These are phyloP conservation scores for Archilochus colubris DNA, from an alignment of 2,113 vertebrate species.

Conservation along the genomic window DNA sequence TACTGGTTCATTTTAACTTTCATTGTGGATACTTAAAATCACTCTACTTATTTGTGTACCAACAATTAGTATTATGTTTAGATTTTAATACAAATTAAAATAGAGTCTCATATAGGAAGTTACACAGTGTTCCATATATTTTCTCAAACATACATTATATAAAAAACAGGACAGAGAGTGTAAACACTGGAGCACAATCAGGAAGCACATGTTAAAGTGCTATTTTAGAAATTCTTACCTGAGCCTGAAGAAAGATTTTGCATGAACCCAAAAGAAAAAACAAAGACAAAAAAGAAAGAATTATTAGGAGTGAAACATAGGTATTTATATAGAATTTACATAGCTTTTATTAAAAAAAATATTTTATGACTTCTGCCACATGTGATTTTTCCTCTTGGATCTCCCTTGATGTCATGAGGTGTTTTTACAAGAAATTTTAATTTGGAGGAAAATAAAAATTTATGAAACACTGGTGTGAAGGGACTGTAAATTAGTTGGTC, in stretches of 20 bases:
- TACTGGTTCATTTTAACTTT: neutral
- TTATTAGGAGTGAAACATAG: neutral
- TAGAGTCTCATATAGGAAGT: neutral
- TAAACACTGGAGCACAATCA: neutral
- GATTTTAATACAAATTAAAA: neutral
- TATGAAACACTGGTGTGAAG: neutral
- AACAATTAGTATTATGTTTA: neutral
- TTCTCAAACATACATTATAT: neutral
- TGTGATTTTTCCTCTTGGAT: neutral
- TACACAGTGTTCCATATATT: neutral
- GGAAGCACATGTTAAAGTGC: neutral
- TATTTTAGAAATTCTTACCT: slow-evolving; percentile 72
- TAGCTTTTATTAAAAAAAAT: neutral
- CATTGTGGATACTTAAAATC: neutral
- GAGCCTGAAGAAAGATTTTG: slow-evolving; percentile 71
- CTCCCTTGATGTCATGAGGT: neutral
- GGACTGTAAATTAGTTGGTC: neutral
- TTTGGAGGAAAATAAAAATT: neutral
- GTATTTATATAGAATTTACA: neutral
- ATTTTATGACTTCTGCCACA: neutral
- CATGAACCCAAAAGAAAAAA: neutral
- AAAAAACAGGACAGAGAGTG: neutral
- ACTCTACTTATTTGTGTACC: neutral
- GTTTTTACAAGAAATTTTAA: neutral
- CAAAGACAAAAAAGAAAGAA: slow-evolving; percentile 45